Conservation (phyloP, 2,797 vertebrate genomes). For the Sciurus vulgaris region DNA sequence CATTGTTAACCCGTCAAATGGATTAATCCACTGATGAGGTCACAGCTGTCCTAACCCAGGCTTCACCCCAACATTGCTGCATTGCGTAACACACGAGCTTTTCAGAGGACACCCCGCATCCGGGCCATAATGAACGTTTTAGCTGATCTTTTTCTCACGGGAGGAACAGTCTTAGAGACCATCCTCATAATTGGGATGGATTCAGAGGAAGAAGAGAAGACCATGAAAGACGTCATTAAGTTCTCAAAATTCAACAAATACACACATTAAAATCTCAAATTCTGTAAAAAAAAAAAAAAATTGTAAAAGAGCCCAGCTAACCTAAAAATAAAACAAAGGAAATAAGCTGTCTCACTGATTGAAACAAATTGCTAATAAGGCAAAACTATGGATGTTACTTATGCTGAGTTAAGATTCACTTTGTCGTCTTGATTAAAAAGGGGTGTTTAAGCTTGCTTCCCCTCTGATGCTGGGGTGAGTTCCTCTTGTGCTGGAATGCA, state of each 20-base stretch:
- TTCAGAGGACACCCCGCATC: no score
- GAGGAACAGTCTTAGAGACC: neutral
- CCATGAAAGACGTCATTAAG: neutral
- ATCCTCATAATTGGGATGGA: neutral
- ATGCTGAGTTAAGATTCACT: neutral
- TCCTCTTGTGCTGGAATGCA: neutral
- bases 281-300: neutral
- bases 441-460: neutral
- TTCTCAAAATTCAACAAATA: neutral
- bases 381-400: neutral
- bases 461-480: rapidly evolving
- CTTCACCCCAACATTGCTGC: no score
- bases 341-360: neutral
- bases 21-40: no score
- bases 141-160: neutral
- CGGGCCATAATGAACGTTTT: no score
- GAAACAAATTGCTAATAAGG: neutral
- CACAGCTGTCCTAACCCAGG: no score
- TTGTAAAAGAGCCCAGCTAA: neutral
- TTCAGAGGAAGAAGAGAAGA: constrained; percentile 18
- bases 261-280: constrained; percentile 5
- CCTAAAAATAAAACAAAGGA: neutral
- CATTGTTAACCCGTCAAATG: no score
- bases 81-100: rapidly evolving
- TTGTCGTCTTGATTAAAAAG: neutral